These are phyloP conservation scores for Micoletzkya japonica DNA, from an alignment of 2,888 invertebrate species.

Conservation along the genomic window DNA sequence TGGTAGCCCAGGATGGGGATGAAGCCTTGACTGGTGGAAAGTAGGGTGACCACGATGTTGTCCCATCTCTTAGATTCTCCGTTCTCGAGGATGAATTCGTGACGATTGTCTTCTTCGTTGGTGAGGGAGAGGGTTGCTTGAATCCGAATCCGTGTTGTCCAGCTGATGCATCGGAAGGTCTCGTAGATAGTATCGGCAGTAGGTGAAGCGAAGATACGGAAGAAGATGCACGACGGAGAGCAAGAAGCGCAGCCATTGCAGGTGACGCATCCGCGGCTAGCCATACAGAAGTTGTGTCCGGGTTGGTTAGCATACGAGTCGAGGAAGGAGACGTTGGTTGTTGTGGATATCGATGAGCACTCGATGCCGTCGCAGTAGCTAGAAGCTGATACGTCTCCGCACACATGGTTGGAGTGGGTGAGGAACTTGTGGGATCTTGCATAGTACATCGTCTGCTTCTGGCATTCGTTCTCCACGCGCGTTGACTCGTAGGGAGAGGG, in stretches of 20 bases:
- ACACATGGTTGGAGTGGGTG: not conserved
- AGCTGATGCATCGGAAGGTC: not conserved
- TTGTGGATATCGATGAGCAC: no score
- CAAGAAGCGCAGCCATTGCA: not conserved
- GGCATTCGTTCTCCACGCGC: not conserved
- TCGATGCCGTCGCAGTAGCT: no score
- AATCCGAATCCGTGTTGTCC: not conserved
- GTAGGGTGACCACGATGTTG: constrained; percentile 4
- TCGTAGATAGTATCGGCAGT: not conserved
- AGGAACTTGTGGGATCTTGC: not conserved
- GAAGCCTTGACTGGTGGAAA: not conserved
- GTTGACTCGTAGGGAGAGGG: not conserved
- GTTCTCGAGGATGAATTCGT: not conserved
- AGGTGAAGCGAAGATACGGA: not conserved
- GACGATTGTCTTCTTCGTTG: not conserved
- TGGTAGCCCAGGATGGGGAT: not conserved
- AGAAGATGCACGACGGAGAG: not conserved
- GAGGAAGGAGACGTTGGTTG: not conserved
- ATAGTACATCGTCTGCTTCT: not conserved
- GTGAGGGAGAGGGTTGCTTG: not conserved
- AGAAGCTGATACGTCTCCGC: not conserved
- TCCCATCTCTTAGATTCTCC: not conserved
- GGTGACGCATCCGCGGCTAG: not conserved
- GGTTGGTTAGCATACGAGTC: not conserved
- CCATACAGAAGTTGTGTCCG: not conserved